Conservation (phyloP, 2,113 vertebrate genomes). For the Otocyon megalotis region DNA sequence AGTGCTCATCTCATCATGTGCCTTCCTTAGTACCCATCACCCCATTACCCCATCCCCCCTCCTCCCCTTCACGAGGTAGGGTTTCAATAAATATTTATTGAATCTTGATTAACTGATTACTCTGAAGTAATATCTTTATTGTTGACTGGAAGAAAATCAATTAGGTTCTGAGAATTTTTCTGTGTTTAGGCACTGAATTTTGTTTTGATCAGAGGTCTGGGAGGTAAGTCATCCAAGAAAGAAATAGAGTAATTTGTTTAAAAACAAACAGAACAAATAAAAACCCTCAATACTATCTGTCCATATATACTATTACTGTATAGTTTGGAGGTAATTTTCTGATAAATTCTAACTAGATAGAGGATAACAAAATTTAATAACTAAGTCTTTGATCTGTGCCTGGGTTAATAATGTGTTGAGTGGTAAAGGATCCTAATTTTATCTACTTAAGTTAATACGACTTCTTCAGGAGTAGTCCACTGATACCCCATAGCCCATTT, state of each 20-base stretch:
- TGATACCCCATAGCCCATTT: not conserved
- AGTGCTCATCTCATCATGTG: no score
- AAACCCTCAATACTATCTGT: not conserved
- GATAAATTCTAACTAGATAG: constrained; percentile 48
- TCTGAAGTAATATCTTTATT: constrained; percentile 3
- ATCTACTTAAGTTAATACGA: not conserved
- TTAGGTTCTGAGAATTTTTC: not conserved
- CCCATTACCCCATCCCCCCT: no score
- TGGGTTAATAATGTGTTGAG: not conserved
- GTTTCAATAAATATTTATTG: constrained; percentile 19
- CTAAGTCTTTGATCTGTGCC: not conserved
- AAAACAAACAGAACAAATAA: constrained; percentile 31
- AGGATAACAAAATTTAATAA: constrained; percentile 44
- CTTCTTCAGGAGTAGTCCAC: not conserved
- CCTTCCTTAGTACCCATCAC: no score
- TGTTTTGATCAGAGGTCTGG: not conserved
- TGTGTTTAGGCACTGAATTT: not conserved
- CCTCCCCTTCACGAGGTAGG: not conserved
- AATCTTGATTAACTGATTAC: constrained; percentile 24
- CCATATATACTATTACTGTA: not conserved
- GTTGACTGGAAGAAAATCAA: constrained; percentile 30
- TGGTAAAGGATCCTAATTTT: constrained; percentile 1
- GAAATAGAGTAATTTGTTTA: constrained; percentile 39
- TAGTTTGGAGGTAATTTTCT: constrained; percentile 48
- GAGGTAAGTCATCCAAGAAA: constrained; percentile 15